Evolutionary conservation across 2,888 invertebrate genomes (phyloP), one percentile per base, ranked within the genome.

Genomic region (Allacma fusca): DNA sequence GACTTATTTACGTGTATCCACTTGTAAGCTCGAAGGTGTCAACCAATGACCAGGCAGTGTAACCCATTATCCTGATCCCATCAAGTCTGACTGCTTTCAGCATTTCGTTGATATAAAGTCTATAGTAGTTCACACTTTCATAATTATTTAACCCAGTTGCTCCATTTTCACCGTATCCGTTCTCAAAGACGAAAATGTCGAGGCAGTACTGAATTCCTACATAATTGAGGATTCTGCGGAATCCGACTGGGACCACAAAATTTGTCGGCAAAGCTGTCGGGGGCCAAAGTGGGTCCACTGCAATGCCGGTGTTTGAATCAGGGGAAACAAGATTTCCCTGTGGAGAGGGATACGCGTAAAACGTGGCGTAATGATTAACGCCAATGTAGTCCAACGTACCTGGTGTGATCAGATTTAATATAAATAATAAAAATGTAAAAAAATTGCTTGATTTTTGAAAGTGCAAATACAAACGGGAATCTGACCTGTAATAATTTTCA

Each of bases 321-420:
- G 81, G 13, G 83, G 65, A 24, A 62, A 34, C 9, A 28, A 67
- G 43, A 9, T n/a, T 76, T 2, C 62, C 68, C 50, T 65, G 73
- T 0, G 67, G 57, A 1, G 75, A 43, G 0, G 78, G 70, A 12
- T 72, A 65, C 0, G 81, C 81, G 21, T 71, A 80, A 23, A 78
- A 64, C 4, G 86, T 83, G 0, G 86, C 85, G 84, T 88, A 88
- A 79, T 86, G 86, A 78, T 88, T 88, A 69, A 88, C 78, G 12
- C 87, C 88, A 29, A 65, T 40, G 13, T 40, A 40, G 40, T 40
- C 40, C 5, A 40, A 40, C 40, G 40, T 40, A 13, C 40, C 13
- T 40, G 13, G 13, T 40, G 40, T 40, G 40, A 13, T 40, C 13
- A 40, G 13, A 40, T 40, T 40, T 40, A 9, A 40, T n/a, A n/a